These are phyloP conservation scores for Acronicta alni DNA, from an alignment of 2,888 invertebrate genomes.

Conservation along the genomic window DNA sequence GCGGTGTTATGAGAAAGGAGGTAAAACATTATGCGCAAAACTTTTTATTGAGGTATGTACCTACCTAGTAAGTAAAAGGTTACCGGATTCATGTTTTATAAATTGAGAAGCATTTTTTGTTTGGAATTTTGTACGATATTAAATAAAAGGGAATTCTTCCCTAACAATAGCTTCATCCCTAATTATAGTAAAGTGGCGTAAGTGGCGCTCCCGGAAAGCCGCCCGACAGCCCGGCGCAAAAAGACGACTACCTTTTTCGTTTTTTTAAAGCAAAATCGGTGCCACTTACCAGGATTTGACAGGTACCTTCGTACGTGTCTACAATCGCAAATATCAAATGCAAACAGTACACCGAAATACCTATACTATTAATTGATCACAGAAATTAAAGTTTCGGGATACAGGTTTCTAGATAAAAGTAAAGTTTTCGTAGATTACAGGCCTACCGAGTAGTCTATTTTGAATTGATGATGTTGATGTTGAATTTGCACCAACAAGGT, in stretches of 20 bases:
- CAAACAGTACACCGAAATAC: too few species aligned
- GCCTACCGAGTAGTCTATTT: too few species aligned
- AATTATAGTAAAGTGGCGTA: background rate
- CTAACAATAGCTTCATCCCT: background rate
- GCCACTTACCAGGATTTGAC: background rate
- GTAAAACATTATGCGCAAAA: conserved; percentile 4
- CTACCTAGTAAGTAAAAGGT: conserved; percentile 28
- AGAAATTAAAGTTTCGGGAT: too few species aligned
- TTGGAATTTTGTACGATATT: conserved; percentile 23
- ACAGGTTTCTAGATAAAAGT: too few species aligned
- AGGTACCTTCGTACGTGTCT: background rate
- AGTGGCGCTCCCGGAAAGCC: background rate
- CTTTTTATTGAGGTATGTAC: conserved; percentile 8
- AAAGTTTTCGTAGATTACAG: too few species aligned
- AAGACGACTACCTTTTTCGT: background rate
- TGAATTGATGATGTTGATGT: too few species aligned
- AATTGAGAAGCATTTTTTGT: conserved; percentile 28
- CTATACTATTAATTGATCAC: too few species aligned
- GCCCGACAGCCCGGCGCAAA: background rate
- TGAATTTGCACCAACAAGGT: too few species aligned
- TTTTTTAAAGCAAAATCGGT: too few species aligned
- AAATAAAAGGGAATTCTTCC: background rate
- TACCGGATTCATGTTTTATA: conserved; percentile 32
- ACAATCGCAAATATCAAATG: too few species aligned
- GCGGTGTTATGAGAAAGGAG: conserved; percentile 1